These are phyloP conservation scores for Scolopax bukidnonensis DNA, from an alignment of 2,797 vertebrate species.

Conservation along the genomic window DNA sequence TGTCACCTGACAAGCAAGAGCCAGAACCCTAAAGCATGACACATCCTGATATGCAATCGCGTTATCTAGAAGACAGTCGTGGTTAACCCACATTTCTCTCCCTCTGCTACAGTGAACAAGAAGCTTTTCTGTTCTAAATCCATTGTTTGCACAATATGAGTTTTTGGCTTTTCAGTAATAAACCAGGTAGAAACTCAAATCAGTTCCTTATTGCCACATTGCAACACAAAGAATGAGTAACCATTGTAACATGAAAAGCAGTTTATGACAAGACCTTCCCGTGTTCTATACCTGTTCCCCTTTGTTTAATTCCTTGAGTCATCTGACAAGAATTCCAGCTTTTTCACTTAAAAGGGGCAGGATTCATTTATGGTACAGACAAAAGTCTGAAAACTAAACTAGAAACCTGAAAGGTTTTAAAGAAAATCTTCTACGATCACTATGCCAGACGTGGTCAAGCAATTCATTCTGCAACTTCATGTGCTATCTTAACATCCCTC, in stretches of 20 bases:
- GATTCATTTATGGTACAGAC: neutral
- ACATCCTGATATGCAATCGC: neutral
- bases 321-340: neutral
- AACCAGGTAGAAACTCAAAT: neutral
- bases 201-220: neutral
- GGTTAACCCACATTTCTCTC: neutral
- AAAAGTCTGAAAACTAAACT: neutral
- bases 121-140: neutral
- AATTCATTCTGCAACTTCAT: neutral
- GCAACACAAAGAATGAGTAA: neutral
- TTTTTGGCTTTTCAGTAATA: neutral
- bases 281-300: neutral
- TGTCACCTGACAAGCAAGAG: neutral
- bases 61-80: neutral
- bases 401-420: neutral
- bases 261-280: neutral
- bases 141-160: neutral
- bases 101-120: neutral
- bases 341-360: neutral
- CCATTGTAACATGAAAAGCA: neutral
- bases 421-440: neutral
- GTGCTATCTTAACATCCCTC: neutral
- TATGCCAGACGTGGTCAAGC: neutral
- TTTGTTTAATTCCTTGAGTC: neutral
- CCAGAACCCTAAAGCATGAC: neutral